These are phyloP conservation scores for Phyllotreta cruciferae DNA, from an alignment of 2,888 invertebrate species.

Conservation along the genomic window DNA sequence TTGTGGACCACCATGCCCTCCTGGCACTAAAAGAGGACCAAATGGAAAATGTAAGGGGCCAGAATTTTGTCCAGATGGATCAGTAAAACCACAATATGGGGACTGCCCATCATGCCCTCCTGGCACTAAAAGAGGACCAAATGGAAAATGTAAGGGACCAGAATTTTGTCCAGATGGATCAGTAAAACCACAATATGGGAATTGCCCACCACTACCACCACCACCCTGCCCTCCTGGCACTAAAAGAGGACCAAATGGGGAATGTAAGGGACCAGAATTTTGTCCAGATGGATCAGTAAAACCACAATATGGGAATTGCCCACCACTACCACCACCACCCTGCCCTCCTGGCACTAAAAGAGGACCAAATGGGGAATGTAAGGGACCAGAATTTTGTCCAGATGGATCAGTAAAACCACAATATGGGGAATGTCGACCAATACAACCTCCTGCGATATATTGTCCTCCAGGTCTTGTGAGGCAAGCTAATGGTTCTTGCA, in stretches of 20 bases:
- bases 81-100: no score
- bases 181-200: constrained; percentile 16
- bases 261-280: no score
- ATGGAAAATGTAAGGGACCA: constrained; percentile 30
- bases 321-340: constrained; percentile 11
- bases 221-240: constrained; percentile 37
- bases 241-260: no score
- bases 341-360: constrained; percentile 37
- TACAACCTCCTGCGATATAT: constrained; percentile 21
- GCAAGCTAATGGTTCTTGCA: constrained; percentile 29
- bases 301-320: constrained; percentile 29
- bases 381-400: constrained; percentile 30
- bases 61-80: no score
- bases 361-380: constrained; percentile 25
- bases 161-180: constrained; percentile 25
- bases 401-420: constrained; percentile 23
- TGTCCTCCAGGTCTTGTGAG: constrained; percentile 23
- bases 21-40: no score
- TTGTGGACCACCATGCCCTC: constrained; percentile 26
- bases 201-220: constrained; percentile 18
- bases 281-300: no score
- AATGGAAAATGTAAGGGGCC: no score
- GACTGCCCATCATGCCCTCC: constrained; percentile 31
- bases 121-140: constrained; percentile 26
- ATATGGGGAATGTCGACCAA: constrained; percentile 25